phyloP scores from a whole-genome alignment of 2,797 vertebrate genomes.

The Salarias fasciatus region DNA sequence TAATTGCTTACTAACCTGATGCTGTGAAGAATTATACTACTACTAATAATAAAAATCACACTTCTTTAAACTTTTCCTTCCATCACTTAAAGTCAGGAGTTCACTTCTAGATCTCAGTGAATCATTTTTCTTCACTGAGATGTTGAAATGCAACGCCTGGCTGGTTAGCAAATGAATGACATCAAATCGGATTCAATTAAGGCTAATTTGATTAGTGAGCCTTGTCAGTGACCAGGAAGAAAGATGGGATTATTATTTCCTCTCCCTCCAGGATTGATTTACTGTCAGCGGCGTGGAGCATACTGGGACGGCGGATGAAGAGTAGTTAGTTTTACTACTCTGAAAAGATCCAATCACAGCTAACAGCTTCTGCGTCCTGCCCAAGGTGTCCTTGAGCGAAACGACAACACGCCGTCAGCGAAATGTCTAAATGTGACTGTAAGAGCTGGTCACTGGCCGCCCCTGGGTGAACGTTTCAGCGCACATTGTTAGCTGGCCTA shows the following conservation, averaged over 20 bases:
- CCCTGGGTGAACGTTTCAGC: conserved; percentile 28
- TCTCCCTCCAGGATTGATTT: conserved; percentile 49
- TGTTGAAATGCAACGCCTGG: conserved; percentile 31
- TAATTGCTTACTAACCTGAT: conserved; percentile 35
- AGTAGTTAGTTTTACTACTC: conserved; percentile 15
- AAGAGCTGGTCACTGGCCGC: conserved; percentile 20
- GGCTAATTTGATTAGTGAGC: conserved; percentile 60
- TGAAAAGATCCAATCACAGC: conserved; percentile 14
- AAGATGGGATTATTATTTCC: conserved; percentile 50
- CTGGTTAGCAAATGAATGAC: conserved; percentile 52
- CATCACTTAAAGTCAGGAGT: conserved; percentile 3
- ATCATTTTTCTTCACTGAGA: conserved; percentile 13
- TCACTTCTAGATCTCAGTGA: conserved; percentile 14
- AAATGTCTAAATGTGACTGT: conserved; percentile 28
- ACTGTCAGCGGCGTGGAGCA: conserved; percentile 22
- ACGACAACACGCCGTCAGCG: conserved; percentile 9
- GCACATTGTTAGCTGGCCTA: conserved; percentile 30
- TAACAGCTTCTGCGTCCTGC: neutral
- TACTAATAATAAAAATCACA: neutral
- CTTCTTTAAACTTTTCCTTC: neutral
- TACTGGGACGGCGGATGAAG: neutral
- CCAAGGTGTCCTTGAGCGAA: conserved; percentile 33
- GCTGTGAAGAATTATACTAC: neutral
- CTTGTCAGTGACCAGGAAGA: conserved; percentile 51
- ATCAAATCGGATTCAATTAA: conserved; percentile 51